Conservation (phyloP, 2,888 invertebrate species). For the Cordylochernes scorpioides region DNA sequence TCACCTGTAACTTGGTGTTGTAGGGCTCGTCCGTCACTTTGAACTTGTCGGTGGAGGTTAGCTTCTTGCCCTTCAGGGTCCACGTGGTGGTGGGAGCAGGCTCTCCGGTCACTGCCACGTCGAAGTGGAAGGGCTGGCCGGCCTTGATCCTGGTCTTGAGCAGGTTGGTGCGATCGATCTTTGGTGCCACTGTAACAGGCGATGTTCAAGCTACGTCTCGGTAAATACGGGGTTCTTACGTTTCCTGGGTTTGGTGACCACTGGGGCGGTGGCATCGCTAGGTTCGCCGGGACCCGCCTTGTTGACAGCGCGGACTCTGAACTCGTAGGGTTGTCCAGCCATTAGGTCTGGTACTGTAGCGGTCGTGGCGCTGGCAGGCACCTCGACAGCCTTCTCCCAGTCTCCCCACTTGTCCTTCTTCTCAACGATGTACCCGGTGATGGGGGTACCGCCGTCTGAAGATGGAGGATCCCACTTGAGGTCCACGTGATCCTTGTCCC, state of each 20-base stretch:
- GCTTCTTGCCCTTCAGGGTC: slow-evolving; percentile 38
- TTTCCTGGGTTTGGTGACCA: slow-evolving; percentile 52
- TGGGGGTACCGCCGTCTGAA: slow-evolving; percentile 82
- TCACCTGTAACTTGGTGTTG: slow-evolving; percentile 56
- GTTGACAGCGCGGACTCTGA: slow-evolving; percentile 67
- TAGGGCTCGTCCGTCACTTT: slow-evolving; percentile 73
- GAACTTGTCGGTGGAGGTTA: slow-evolving; percentile 36
- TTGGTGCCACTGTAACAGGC: slow-evolving; percentile 29
- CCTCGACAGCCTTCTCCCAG: slow-evolving; percentile 68
- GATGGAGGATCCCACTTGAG: slow-evolving; percentile 73
- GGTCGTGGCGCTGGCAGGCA: slow-evolving; percentile 57
- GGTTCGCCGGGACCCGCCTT: slow-evolving; percentile 73
- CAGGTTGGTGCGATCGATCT: slow-evolving; percentile 22
- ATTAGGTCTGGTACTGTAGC: slow-evolving; percentile 55
- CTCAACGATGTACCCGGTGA: slow-evolving; percentile 77
- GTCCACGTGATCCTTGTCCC: slow-evolving; percentile 89
- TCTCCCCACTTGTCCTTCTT: slow-evolving; percentile 66
- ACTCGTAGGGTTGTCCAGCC: slow-evolving; percentile 70
- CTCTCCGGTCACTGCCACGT: slow-evolving; percentile 23
- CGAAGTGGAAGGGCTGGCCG: slow-evolving; percentile 22
- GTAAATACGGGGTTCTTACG: no score
- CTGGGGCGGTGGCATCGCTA: slow-evolving; percentile 54
- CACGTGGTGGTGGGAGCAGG: slow-evolving; percentile 34
- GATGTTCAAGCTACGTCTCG: no score
- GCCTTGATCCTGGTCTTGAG: slow-evolving; percentile 22